A percentile compares a stretch with the other conserved stretches of the same genome.
Evolutionary conservation across 2,888 invertebrate species (phyloP).

Genomic region (Tenthredo mesomela): DNA sequence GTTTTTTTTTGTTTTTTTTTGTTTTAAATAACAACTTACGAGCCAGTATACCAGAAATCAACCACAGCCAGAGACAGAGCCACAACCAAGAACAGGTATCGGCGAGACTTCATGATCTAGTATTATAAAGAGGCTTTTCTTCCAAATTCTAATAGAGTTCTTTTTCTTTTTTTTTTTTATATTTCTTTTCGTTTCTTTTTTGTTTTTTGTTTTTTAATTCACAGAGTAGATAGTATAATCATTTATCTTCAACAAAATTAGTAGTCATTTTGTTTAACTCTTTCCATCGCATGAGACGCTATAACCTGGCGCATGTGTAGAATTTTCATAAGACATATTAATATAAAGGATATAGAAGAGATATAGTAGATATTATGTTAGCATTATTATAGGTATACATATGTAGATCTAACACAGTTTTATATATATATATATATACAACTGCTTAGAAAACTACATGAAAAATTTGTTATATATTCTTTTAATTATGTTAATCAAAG

Average conservation of each 20-base stretch:
- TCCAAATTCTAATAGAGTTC: slow-evolving; percentile 1
- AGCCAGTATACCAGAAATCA: slow-evolving; percentile 74
- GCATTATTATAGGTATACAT: background rate
- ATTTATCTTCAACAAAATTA: slow-evolving; percentile 16
- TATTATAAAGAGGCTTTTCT: background rate
- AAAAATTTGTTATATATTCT: background rate
- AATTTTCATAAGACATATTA: background rate
- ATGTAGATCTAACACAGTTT: background rate
- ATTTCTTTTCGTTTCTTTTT: background rate
- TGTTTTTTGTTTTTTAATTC: background rate
- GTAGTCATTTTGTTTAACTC: background rate
- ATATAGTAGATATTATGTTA: no score
- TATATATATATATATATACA: no score
- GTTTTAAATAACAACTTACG: slow-evolving; percentile 71
- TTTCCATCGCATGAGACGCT: background rate
- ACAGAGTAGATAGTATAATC: slow-evolving; percentile 9
- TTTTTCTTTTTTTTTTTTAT: background rate
- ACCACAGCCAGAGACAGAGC: slow-evolving; percentile 61
- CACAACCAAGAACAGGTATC: slow-evolving; percentile 38
- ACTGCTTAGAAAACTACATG: background rate
- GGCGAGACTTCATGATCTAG: slow-evolving; percentile 13
- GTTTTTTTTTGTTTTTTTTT: no score
- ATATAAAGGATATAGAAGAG: background rate
- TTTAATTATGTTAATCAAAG: background rate
- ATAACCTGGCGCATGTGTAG: slow-evolving; percentile 19